Evolutionary conservation across 1,140 invertebrate genomes (phyloP).

Genomic region (Micrasema minimum): DNA sequence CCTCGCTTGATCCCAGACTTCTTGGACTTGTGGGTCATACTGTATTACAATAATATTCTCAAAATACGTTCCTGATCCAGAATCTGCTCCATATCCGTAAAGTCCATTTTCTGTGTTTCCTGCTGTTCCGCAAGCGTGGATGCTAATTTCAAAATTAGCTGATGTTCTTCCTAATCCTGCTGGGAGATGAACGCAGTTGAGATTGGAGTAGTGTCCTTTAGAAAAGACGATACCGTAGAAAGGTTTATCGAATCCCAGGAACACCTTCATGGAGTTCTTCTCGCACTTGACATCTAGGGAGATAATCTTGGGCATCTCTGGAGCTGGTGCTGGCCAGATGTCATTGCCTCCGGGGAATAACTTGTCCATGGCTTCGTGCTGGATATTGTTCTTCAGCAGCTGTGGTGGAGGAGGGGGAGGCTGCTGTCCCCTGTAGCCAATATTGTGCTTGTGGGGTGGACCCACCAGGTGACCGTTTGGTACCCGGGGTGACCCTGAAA

Average conservation of each 20-base stretch:
- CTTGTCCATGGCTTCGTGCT: slow-evolving; percentile 65
- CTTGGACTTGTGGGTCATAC: slow-evolving; percentile 94
- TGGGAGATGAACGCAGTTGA: slow-evolving; percentile 90
- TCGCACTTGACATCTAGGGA: slow-evolving; percentile 94
- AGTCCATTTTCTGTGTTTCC: slow-evolving; percentile 90
- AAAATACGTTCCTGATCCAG: slow-evolving; percentile 91
- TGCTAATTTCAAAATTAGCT: slow-evolving; percentile 90
- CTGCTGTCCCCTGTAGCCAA: slow-evolving; percentile 74
- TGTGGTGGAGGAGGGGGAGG: slow-evolving; percentile 70
- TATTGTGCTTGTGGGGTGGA: slow-evolving; percentile 61
- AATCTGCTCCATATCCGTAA: slow-evolving; percentile 83
- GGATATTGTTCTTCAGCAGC: slow-evolving; percentile 64
- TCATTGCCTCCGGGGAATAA: slow-evolving; percentile 73
- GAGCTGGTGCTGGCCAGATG: slow-evolving; percentile 81
- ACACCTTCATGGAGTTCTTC: slow-evolving; percentile 93
- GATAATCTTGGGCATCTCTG: slow-evolving; percentile 91
- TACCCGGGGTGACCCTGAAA: slow-evolving; percentile 63
- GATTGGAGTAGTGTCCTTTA: slow-evolving; percentile 91
- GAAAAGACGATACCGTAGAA: slow-evolving; percentile 96
- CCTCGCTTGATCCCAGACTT: slow-evolving; percentile 95
- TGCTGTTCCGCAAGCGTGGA: slow-evolving; percentile 90
- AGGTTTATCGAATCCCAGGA: slow-evolving; percentile 91
- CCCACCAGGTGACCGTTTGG: slow-evolving; percentile 64
- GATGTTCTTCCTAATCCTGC: slow-evolving; percentile 86
- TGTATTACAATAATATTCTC: slow-evolving; percentile 96